Percentiles rank a stretch among this genome's conserved stretches.
Evolutionary conservation across 2,888 invertebrate genomes (phyloP).

Genomic region (Sepioteuthis lessoniana): DNA sequence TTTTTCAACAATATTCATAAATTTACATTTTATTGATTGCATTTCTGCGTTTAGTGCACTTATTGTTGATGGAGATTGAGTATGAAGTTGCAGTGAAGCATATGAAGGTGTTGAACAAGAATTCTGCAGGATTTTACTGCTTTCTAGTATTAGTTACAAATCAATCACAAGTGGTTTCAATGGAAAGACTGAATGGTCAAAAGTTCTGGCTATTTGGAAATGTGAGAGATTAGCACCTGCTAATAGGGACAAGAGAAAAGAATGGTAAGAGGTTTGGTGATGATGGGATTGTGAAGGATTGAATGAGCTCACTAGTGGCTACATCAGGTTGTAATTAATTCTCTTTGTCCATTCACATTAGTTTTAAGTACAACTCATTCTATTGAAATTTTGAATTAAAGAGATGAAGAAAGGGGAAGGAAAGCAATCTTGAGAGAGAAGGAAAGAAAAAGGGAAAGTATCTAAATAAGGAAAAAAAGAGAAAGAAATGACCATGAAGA

Average conservation of each 20-base stretch:
- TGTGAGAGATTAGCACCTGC: conserved; percentile 14
- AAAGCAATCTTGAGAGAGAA: background rate
- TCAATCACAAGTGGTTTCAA: conserved; percentile 33
- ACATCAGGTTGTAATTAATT: background rate
- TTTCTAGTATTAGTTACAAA: background rate
- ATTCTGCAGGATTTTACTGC: background rate
- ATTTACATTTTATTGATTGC: background rate
- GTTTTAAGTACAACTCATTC: background rate
- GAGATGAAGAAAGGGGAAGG: background rate
- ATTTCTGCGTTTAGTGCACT: background rate
- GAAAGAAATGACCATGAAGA: no score
- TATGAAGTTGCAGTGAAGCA: background rate
- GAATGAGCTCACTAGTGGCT: background rate
- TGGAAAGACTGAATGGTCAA: background rate
- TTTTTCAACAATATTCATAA: background rate
- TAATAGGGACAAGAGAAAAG: background rate
- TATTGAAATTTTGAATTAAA: background rate
- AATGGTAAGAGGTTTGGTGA: background rate
- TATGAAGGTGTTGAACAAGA: background rate
- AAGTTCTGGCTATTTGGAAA: conserved; percentile 16
- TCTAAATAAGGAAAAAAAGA: no score
- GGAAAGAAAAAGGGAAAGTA: background rate
- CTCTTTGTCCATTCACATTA: background rate
- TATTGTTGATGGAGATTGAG: background rate
- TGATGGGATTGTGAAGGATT: background rate